Conservation (phyloP, 2,113 vertebrate genomes). For the Hylia prasina region DNA sequence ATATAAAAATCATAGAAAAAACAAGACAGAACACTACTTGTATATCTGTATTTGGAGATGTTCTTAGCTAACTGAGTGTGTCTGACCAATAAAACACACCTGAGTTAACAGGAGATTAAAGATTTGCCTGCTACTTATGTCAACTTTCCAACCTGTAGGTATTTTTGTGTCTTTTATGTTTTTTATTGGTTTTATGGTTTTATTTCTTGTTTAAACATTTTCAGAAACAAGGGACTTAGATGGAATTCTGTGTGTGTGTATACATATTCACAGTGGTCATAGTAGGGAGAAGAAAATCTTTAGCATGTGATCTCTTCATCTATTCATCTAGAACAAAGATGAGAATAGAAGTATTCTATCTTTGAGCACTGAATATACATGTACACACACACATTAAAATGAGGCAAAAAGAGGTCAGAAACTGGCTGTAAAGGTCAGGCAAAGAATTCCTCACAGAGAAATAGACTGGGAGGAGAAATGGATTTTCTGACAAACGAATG, state of each 20-base stretch:
- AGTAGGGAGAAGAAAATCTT: background rate
- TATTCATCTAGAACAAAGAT: background rate
- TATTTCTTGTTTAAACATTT: background rate
- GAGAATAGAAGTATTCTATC: background rate
- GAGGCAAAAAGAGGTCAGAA: constrained; percentile 1
- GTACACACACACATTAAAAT: constrained; percentile 27
- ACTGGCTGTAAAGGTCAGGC: background rate
- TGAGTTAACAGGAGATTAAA: background rate
- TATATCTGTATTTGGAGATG: background rate
- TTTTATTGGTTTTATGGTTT: background rate
- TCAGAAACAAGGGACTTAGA: background rate
- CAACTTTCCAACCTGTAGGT: background rate
- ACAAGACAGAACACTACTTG: background rate
- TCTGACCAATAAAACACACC: background rate
- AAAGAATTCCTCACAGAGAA: constrained; percentile 18
- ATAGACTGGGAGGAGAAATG: background rate
- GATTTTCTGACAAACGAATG: constrained; percentile 15
- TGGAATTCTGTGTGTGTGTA: background rate
- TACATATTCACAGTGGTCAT: background rate
- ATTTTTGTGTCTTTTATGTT: background rate
- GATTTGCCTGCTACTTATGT: background rate
- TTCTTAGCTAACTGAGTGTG: background rate
- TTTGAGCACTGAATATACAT: constrained; percentile 34
- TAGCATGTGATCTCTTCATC: background rate
- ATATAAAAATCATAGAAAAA: background rate